A percentile compares a stretch with the other conserved stretches of the same genome.
Conservation (phyloP, 2,888 invertebrate genomes). For the Eulithis testata region DNA sequence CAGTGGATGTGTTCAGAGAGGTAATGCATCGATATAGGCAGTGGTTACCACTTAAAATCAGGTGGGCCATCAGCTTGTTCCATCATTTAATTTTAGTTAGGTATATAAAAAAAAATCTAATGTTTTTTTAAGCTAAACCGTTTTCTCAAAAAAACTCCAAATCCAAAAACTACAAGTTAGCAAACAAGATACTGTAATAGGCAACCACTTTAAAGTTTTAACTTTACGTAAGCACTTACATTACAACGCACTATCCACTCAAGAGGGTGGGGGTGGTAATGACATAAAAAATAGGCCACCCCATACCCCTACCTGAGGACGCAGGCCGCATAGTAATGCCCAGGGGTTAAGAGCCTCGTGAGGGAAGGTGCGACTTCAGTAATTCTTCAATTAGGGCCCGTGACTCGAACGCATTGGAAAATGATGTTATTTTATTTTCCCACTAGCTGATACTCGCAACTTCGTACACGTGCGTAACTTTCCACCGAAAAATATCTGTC, state of each 20-base stretch:
- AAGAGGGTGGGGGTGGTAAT: slow-evolving; percentile 47
- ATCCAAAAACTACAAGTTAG: neutral
- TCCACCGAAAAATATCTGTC: no score
- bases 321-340: slow-evolving; percentile 46
- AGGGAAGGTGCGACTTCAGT: slow-evolving; percentile 18
- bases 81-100: no score
- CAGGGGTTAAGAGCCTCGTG: slow-evolving; percentile 33
- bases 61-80: no score
- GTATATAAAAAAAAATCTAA: no score
- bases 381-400: slow-evolving; percentile 31
- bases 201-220: neutral
- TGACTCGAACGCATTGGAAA: slow-evolving; percentile 19
- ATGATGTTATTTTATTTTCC: neutral
- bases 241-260: slow-evolving; percentile 40
- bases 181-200: no score
- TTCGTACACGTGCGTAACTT: no score
- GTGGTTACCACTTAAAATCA: no score
- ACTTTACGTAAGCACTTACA: slow-evolving; percentile 3
- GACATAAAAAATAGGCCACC: slow-evolving; percentile 51
- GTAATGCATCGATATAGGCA: no score
- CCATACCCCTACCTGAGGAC: slow-evolving; percentile 43
- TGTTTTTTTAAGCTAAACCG: no score
- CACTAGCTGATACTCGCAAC: no score
- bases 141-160: no score
- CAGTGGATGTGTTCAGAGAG: no score